Base-by-base conservation (phyloP, 1,140 invertebrate species). In the Cherax destructor region DNA sequence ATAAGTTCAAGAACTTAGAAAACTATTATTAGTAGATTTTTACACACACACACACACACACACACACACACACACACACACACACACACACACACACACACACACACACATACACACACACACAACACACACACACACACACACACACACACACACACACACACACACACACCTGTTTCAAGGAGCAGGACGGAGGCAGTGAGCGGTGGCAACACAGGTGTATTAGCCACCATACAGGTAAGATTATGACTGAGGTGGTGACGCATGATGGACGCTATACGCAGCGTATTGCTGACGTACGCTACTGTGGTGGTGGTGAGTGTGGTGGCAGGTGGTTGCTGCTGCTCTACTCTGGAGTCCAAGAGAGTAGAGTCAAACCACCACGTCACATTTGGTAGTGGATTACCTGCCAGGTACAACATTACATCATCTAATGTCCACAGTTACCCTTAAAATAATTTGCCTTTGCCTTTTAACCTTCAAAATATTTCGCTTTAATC, bases 331-430 rank as follows among this genome's bases (percentile, higher is more conserved):
- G 47, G n/a, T 5, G 10, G 11, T 21, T 81, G 78, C 3, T 78
- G 56, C 18, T 86, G 56, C 77, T 91, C 83, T 52, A 24, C 69
- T 13, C 18, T 56, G 21, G 65, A 18, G 78, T 91, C 90, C 56
- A 91, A 21, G 0, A 86, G 77, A 10, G 52, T 56, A 3, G 61
- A 61, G 3, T 83, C 90, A 0, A 78, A 88, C 83, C 83, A 91
- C 90, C 90, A 91, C 74, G 90, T 91, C 47, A 91, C 83, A 83
- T 91, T 91, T 0, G 90, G 90, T 4, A 91, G 84, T 6, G 90
- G 90, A 6, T 74, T 50, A 24, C 90, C 90, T 88, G 83, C 30
- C 30, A 41, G 2, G 30, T 1, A 41, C 30, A 41, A 41, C 30
- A 41, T 41, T 41, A 41, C 30, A 2, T 41, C 30, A 41, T 41